Evolutionary conservation across 2,888 invertebrate genomes (phyloP), one percentile per base, ranked within the genome.

Genomic region (Cephus pulcher): DNA sequence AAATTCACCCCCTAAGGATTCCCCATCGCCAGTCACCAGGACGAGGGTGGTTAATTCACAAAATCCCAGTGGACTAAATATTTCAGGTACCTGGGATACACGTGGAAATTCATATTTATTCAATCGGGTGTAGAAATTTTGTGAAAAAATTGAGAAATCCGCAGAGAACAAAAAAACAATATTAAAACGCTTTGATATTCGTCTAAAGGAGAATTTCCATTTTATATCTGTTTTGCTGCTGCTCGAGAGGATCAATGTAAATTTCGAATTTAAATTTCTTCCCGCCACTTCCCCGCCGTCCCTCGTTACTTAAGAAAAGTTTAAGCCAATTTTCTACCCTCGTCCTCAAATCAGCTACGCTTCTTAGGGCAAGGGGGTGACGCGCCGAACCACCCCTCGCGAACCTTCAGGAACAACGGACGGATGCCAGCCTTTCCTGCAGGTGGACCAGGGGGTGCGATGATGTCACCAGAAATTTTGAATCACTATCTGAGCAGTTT

Each of bases 381-480:
- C 30, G 69, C 56, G 23, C 56, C 78, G 11, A 80, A 77, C 76
- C 83, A 83, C 33, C 75, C 76, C 4, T 34, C 76, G 32, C n/a
- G 82, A 73, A 75, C 79, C 73, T 75, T 82, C 74, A 87, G 79
- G 76, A 82, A 81, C 71, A 73, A 76, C 34, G 74, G 84, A 30
- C 84, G 86, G 78, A 75, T 76, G n/a, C 40, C 82, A 23, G 82
- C 23, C 56, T 56, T 69, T 34, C 79, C 69, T 30, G 37, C 75
- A n/a, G 82, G 81, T 71, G 79, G 83, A 68, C 77, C 85, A 32
- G 71, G 82, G 11, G 84, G 86, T 33, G 82, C 85, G 82, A 79
- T 85, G 78, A 85, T 89, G 81, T 84, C 91, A 15, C 87, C 90
- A 34, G 90, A 90, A 87, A 82, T 90, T 56, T 82, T 90, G 75